A percentile compares a stretch with the other conserved stretches of the same genome.
Conservation (phyloP, 2,888 invertebrate species). For the Plebejus anna region DNA sequence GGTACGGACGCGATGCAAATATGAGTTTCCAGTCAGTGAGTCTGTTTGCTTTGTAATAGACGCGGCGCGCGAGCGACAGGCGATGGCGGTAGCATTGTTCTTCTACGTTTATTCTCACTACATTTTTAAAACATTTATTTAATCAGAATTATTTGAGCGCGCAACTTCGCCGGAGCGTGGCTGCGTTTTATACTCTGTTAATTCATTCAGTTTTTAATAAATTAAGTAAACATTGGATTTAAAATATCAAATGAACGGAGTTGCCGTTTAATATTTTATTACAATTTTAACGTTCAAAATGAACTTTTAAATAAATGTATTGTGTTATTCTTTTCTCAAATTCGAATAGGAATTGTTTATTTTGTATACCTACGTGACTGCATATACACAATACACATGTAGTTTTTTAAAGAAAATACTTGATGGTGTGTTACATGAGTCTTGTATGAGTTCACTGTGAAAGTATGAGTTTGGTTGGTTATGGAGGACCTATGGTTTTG, state of each 20-base stretch:
- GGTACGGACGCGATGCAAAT: slow-evolving; percentile 41
- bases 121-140: background rate
- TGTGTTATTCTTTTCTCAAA: background rate
- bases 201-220: background rate
- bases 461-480: too few relatives aligned
- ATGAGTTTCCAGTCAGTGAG: slow-evolving; percentile 30
- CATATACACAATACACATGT: too few relatives aligned
- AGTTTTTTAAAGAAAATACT: too few relatives aligned
- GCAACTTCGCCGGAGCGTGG: background rate
- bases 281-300: background rate
- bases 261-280: background rate
- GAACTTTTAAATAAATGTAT: background rate
- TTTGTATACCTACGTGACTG: too few relatives aligned
- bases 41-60: slow-evolving; percentile 25
- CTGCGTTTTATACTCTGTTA: background rate
- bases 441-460: too few relatives aligned
- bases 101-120: background rate
- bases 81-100: background rate
- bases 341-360: background rate
- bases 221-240: background rate
- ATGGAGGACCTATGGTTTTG: too few relatives aligned
- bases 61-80: slow-evolving; percentile 4
- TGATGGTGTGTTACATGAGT: too few relatives aligned
- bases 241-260: background rate
- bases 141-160: background rate